Evolutionary conservation across 1,140 invertebrate genomes (phyloP), one percentile per base, ranked within the genome.

Genomic region (Latrodectus geometricus): DNA sequence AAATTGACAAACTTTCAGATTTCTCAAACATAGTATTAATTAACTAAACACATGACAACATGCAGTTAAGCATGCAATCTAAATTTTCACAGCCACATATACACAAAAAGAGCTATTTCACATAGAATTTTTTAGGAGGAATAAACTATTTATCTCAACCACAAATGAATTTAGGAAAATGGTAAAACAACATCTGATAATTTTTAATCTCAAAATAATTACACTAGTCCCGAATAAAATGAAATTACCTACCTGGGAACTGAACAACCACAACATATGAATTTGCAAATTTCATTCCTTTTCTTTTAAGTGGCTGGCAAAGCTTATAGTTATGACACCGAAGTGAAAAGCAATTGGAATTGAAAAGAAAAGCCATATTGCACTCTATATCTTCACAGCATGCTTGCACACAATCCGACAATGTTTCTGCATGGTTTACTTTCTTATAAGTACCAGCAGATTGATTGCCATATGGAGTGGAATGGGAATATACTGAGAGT

Each of bases 311-410:
- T 91, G 21, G 95, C 90, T 80, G 95, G 95, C 95, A 96, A 68
- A 93, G 90, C 89, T 95, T 93, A 90, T 95, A 93, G 89, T 91
- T 94, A 48, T 91, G 91, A 91, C 95, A 96, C 82, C 93, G 92
- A 14, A 92, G 89, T 77, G 90, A 80, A 70, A 88, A 97, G 90
- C 96, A 97, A 75, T 93, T 94, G 21, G 91, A 90, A 88, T 96
- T 94, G 84, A 94, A 93, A 90, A 95, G 94, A 89, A 97, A 94
- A 8, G 94, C 95, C 87, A 96, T 94, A 91, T 97, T 95, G 90
- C 96, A 97, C 3, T 90, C 89, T 0, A 92, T 90, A 65, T 93
- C 92, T 0, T 91, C 90, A 90, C 96, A 97, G 90, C 96, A 97
- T 56, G 93, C 92, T 88, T 93, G 91, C 7, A 96, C 93, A 91